These are phyloP conservation scores for Luperina nickerlii DNA, from an alignment of 2,888 invertebrate genomes.

Conservation along the genomic window DNA sequence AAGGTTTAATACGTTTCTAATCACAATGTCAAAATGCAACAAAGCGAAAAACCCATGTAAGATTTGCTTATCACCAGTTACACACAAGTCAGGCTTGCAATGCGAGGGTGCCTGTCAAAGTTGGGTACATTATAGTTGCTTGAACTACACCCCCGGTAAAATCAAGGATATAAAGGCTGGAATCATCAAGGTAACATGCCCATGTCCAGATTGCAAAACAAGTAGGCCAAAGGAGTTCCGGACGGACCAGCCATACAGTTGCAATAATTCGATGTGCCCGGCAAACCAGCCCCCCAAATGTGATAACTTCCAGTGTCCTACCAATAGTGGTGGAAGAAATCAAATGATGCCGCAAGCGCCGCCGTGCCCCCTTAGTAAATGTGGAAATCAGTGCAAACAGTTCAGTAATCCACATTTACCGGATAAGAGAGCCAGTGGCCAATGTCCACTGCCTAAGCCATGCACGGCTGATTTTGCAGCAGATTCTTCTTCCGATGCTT, in stretches of 20 bases:
- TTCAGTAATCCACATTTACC: constrained; percentile 56
- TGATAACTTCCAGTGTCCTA: constrained; percentile 68
- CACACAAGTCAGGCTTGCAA: constrained; percentile 78
- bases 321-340: constrained; percentile 41
- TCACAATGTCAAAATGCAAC: constrained; percentile 76
- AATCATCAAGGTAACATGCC: constrained; percentile 81
- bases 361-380: constrained; percentile 67
- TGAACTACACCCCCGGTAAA: constrained; percentile 83
- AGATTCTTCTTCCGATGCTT: constrained; percentile 42
- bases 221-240: constrained; percentile 74
- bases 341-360: fast-evolving
- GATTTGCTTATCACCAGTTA: constrained; percentile 80
- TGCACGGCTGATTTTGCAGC: not conserved
- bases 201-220: constrained; percentile 83
- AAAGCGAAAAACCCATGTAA: constrained; percentile 83
- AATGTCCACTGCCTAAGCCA: not conserved
- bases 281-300: constrained; percentile 77
- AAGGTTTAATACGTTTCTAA: constrained; percentile 35
- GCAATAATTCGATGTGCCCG: constrained; percentile 77
- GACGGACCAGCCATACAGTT: constrained; percentile 75
- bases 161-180: constrained; percentile 82
- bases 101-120: constrained; percentile 82
- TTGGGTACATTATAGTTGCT: constrained; percentile 83
- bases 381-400: constrained; percentile 72
- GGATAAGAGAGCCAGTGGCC: fast-evolving